Evolutionary conservation across 2,113 vertebrate genomes (phyloP).

Genomic region (Verasper variegatus): DNA sequence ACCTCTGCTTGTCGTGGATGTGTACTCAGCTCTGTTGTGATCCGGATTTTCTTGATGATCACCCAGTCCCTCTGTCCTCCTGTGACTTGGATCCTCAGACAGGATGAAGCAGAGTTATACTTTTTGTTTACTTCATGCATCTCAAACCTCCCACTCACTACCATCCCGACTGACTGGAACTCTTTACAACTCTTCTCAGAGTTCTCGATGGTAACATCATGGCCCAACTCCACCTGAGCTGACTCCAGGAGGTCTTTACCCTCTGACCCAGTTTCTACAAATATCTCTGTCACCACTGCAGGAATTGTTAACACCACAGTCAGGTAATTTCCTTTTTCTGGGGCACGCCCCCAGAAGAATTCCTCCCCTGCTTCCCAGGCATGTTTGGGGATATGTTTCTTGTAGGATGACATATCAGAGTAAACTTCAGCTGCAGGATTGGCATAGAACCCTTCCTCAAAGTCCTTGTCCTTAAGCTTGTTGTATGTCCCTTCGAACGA

Average conservation of each 20-base stretch:
- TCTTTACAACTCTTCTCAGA: conserved; percentile 69
- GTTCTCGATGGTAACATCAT: accelerated
- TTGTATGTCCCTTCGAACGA: conserved; percentile 82
- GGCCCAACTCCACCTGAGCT: conserved; percentile 84
- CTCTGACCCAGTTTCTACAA: conserved; percentile 80
- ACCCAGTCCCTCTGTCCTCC: conserved; percentile 82
- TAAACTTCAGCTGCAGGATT: conserved; percentile 83
- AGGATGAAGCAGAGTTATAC: conserved; percentile 58
- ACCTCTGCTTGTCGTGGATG: background rate
- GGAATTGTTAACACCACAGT: conserved; percentile 79
- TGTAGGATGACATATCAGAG: conserved; percentile 76
- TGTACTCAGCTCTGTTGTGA: conserved; percentile 42
- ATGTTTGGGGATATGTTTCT: conserved; percentile 66
- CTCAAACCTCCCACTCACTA: conserved; percentile 82
- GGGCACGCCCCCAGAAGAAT: conserved; percentile 83
- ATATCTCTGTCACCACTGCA: conserved; percentile 59
- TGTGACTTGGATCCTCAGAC: conserved; percentile 83
- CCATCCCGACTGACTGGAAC: conserved; percentile 76
- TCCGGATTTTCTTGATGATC: conserved; percentile 82
- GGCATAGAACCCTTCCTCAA: conserved; percentile 66
- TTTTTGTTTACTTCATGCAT: conserved; percentile 67
- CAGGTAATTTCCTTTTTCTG: conserved; percentile 78
- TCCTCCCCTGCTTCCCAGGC: conserved; percentile 78
- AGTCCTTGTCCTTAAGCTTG: conserved; percentile 82
- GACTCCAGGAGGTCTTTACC: conserved; percentile 67